These are phyloP conservation scores for Willowsia nigromaculata DNA, from an alignment of 2,888 invertebrate species.

Conservation along the genomic window DNA sequence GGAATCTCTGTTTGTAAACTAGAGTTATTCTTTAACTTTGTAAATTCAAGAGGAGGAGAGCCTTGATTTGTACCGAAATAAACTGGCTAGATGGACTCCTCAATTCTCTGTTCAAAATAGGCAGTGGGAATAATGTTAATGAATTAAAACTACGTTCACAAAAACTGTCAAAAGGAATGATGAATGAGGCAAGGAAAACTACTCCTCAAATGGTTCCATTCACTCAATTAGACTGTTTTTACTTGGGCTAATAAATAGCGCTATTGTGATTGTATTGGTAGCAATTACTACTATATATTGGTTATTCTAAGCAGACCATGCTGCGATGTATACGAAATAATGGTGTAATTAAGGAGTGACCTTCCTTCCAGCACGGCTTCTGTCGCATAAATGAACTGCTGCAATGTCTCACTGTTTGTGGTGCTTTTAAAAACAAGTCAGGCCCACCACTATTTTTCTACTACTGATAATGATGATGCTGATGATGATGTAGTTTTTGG, in stretches of 20 bases:
- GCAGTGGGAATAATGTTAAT: conserved; percentile 33
- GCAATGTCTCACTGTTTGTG: background rate
- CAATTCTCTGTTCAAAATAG: background rate
- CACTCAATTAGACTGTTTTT: conserved; percentile 42
- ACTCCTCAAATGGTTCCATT: conserved; percentile 1
- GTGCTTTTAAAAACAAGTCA: background rate
- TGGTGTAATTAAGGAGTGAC: conserved; percentile 18
- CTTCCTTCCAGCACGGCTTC: conserved; percentile 23
- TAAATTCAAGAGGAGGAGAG: background rate
- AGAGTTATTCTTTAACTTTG: background rate
- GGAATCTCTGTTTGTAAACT: background rate
- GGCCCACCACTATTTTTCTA: background rate
- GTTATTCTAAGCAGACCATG: background rate
- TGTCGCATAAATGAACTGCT: background rate
- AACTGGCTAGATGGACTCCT: background rate
- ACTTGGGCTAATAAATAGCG: conserved; percentile 20
- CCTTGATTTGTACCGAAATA: background rate
- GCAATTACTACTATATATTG: background rate
- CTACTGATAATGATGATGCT: too few species aligned
- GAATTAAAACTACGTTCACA: conserved; percentile 15
- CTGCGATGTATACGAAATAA: background rate
- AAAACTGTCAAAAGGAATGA: conserved; percentile 40
- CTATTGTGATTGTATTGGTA: background rate
- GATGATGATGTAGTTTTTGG: background rate
- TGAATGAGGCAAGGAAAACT: conserved; percentile 32